Conservation (phyloP, 2,113 vertebrate species). For the Rallus limicola region DNA sequence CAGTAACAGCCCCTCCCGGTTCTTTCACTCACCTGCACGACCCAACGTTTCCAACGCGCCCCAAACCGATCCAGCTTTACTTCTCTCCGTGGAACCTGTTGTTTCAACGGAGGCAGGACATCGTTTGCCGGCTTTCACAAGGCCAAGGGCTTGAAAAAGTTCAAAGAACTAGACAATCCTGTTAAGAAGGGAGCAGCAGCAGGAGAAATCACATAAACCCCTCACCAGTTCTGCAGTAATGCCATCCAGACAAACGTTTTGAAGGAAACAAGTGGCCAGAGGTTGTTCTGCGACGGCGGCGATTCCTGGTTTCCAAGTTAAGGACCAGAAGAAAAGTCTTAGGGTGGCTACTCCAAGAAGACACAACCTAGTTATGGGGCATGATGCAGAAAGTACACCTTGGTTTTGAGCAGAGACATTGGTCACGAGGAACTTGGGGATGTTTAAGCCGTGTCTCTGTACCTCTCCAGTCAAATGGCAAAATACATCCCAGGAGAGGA, state of each 20-base stretch:
- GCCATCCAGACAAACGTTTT: background rate
- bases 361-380: background rate
- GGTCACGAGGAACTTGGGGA: background rate
- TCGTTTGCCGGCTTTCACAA: background rate
- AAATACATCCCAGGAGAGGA: background rate
- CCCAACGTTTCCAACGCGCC: background rate
- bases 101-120: background rate
- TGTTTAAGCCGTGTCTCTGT: background rate
- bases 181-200: background rate
- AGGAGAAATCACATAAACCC: background rate
- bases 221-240: background rate
- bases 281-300: background rate
- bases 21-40: background rate
- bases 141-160: background rate
- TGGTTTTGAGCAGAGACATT: background rate
- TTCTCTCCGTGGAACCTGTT: background rate
- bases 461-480: background rate
- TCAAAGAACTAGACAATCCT: conserved; percentile 9
- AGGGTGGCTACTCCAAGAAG: background rate
- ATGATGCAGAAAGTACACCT: background rate
- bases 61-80: background rate
- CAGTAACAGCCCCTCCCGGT: conserved; percentile 39
- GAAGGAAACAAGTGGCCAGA: background rate
- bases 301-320: background rate
- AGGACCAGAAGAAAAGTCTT: conserved; percentile 34